Evolutionary conservation across 2,888 invertebrate species (phyloP), one percentile per base, ranked within the genome.

Genomic region (Drosophila silvestris): DNA sequence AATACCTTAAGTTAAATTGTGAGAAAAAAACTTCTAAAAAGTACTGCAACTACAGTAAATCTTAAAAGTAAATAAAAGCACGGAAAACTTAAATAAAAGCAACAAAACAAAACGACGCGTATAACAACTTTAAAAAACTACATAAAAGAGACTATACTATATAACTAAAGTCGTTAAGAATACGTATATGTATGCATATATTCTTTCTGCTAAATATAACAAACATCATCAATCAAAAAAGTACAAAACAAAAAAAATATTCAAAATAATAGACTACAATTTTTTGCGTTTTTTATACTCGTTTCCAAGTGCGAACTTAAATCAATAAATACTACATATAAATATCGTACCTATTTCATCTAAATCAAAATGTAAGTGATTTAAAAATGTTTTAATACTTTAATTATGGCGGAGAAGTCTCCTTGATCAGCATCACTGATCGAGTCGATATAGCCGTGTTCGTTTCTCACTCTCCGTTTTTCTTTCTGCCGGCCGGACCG

Each of bases 351-450:
- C n/a, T 14, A 32, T 47, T 64, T 54, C 6, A 58, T 64, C 28
- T 14, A 16, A 37, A 60, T 61, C 77, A 77, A 77, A 73, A 77
- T 77, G 77, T 77, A 78, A 77, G 77, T 77, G 35, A 3, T 28
- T 6, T 19, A 2, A 26, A 26, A 16, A 16, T 19, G 4, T 14
- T 47, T 1, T 7, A 22, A 47, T 47, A 6, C 7, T 22, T 44
- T 22, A 22, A 14, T 44, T 44, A 14, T 47, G 22, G 14, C 44
- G 22, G 14, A 22, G 22, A 47, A 47, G 22, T 26, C 22, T 22
- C 7, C 47, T 47, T 26, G 22, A 47, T 7, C 47, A 47, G 16
- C 22, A 47, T 26, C 22, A 16, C 9, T 47, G 16, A 7, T 47
- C 7, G 47, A 26, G 26, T 26, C 16, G 26, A 47, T 47, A 16